phyloP scores from a whole-genome alignment of 2,888 invertebrate genomes.

The Drosophila mettleri region DNA sequence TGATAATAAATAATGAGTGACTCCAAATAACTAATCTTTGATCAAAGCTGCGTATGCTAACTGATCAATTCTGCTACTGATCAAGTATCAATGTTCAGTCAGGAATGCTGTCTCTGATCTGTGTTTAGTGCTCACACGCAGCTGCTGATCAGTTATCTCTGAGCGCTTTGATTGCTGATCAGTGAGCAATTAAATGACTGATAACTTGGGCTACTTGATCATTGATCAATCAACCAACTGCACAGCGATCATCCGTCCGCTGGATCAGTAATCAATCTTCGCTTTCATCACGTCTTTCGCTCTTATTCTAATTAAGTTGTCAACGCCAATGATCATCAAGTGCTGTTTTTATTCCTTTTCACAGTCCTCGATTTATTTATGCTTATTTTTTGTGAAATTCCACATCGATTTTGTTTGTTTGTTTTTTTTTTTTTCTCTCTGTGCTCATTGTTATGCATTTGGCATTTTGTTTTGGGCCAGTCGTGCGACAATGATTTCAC shows the following conservation, averaged over 20 bases:
- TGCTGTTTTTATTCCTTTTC: conserved; percentile 22
- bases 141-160: not conserved
- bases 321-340: conserved; percentile 26
- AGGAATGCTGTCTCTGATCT: not conserved
- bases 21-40: too few relatives aligned
- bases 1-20: not conserved
- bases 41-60: not conserved
- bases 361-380: conserved; percentile 43
- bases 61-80: conserved; percentile 3
- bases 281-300: conserved; percentile 25
- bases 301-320: conserved; percentile 32
- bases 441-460: conserved; percentile 62
- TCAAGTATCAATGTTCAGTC: not conserved
- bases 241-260: conserved; percentile 26
- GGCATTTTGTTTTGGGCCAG: conserved; percentile 49
- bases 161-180: not conserved
- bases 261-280: conserved; percentile 20
- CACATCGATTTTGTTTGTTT: conserved; percentile 8
- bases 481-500: conserved; percentile 66
- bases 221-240: not conserved
- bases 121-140: not conserved
- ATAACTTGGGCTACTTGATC: not conserved
- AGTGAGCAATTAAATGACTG: not conserved
- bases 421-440: not conserved
- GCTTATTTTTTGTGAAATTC: conserved; percentile 66